These are phyloP conservation scores for Electrophaes corylata DNA, from an alignment of 2,888 invertebrate genomes.

Conservation along the genomic window DNA sequence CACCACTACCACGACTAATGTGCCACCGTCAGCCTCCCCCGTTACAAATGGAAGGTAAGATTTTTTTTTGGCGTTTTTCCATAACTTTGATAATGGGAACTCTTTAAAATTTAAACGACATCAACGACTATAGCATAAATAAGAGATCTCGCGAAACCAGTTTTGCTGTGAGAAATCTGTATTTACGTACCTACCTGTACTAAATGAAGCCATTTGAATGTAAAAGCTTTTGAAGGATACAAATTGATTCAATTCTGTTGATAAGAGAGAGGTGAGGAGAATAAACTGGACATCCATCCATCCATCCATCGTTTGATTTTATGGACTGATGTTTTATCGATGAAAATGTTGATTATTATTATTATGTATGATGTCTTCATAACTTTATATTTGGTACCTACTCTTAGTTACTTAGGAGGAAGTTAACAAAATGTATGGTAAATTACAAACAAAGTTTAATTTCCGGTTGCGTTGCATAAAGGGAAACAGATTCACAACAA, in stretches of 20 bases:
- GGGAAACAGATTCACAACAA: constrained; percentile 36
- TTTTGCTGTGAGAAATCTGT: constrained; percentile 42
- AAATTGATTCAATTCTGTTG: constrained; percentile 25
- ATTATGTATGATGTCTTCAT: too few relatives aligned
- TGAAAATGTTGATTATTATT: too few relatives aligned
- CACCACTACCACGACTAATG: constrained; percentile 62
- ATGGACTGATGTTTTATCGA: too few relatives aligned
- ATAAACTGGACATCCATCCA: constrained; percentile 2
- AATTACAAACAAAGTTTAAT: constrained; percentile 11
- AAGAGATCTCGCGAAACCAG: constrained; percentile 51
- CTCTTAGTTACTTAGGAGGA: too few relatives aligned
- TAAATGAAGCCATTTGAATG: constrained; percentile 45
- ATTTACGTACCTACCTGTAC: constrained; percentile 31
- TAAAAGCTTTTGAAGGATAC: constrained; percentile 29
- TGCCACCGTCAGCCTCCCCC: constrained; percentile 56
- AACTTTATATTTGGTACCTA: too few relatives aligned
- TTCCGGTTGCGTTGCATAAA: constrained; percentile 27
- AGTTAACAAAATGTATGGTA: too few relatives aligned
- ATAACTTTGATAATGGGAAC: constrained; percentile 23
- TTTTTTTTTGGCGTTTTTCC: background rate
- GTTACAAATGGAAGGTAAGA: constrained; percentile 68
- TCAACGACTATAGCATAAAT: constrained; percentile 43
- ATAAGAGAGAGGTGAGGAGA: background rate
- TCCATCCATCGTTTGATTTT: too few relatives aligned
- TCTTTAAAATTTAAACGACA: constrained; percentile 37